These are phyloP conservation scores for Anticlea derivata DNA, from an alignment of 2,888 invertebrate genomes.

Conservation along the genomic window DNA sequence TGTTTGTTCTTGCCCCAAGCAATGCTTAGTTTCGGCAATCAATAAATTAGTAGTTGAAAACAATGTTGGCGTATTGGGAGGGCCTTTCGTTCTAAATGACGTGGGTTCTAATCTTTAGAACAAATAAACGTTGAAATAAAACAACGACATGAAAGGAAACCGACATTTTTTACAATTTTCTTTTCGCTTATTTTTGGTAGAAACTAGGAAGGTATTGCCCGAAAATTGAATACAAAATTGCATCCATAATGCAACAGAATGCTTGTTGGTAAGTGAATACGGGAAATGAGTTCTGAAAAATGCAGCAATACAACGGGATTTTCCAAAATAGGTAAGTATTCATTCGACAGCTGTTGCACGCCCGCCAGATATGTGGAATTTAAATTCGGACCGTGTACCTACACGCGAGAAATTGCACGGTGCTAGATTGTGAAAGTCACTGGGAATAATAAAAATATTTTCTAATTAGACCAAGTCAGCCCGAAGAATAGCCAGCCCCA, in stretches of 20 bases:
- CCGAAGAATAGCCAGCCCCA: not conserved
- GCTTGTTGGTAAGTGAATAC: slow-evolving; percentile 35
- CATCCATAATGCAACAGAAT: slow-evolving; percentile 28
- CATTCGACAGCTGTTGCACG: slow-evolving; percentile 59
- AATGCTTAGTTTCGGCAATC: slow-evolving; percentile 26
- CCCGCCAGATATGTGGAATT: slow-evolving; percentile 49
- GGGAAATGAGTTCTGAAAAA: slow-evolving; percentile 51
- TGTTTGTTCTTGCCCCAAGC: slow-evolving; percentile 52
- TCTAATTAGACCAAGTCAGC: not conserved
- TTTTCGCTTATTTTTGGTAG: not conserved
- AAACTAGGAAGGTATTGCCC: not conserved
- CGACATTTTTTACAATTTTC: not conserved
- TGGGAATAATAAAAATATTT: slow-evolving; percentile 13
- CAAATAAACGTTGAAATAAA: not conserved
- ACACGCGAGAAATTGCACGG: slow-evolving; percentile 19
- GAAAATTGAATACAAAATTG: slow-evolving; percentile 29
- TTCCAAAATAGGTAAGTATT: slow-evolving; percentile 57
- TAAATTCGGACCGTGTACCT: slow-evolving; percentile 42
- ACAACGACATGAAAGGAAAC: not conserved
- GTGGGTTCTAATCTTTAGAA: not conserved
- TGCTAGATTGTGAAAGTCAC: slow-evolving; percentile 15
- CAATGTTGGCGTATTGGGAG: not conserved
- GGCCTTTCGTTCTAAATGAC: not conserved
- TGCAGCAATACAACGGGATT: slow-evolving; percentile 48
- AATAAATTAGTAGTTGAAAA: slow-evolving; percentile 18